Conservation (phyloP, 2,888 invertebrate species). For the Drosophila antonietae region DNA sequence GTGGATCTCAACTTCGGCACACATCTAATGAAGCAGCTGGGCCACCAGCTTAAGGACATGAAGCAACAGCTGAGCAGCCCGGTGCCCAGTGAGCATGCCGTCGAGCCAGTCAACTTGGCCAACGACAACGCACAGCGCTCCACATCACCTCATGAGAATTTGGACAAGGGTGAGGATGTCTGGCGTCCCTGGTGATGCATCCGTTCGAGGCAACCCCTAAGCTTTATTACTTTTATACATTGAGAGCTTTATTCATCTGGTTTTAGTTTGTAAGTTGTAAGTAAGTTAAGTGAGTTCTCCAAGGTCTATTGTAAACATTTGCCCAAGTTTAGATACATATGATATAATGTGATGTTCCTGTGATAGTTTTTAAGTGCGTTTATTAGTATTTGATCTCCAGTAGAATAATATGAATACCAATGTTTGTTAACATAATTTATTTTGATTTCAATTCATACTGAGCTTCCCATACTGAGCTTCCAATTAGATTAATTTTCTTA, state of each 20-base stretch:
- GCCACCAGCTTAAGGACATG: slow-evolving; percentile 89
- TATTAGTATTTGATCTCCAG: slow-evolving; percentile 72
- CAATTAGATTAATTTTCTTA: slow-evolving; percentile 18
- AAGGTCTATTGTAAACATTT: slow-evolving; percentile 41
- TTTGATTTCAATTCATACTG: slow-evolving; percentile 18
- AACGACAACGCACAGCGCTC: slow-evolving; percentile 37
- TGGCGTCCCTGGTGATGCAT: slow-evolving; percentile 79
- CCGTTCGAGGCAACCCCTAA: slow-evolving; percentile 9
- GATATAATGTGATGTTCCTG: slow-evolving; percentile 77
- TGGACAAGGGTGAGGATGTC: slow-evolving; percentile 71
- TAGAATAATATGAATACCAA: slow-evolving; percentile 36
- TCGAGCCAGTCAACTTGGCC: slow-evolving; percentile 60
- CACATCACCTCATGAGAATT: slow-evolving; percentile 36
- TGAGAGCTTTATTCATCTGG: slow-evolving; percentile 69
- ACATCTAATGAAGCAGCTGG: slow-evolving; percentile 94
- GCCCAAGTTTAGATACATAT: slow-evolving; percentile 34
- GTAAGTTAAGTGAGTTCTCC: slow-evolving; percentile 50
- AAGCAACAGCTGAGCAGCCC: slow-evolving; percentile 56
- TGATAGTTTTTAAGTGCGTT: slow-evolving; percentile 82
- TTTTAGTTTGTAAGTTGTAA: slow-evolving; percentile 45
- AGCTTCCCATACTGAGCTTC: slow-evolving; percentile 62
- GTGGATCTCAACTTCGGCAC: slow-evolving; percentile 94
- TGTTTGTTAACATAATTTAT: slow-evolving; percentile 40
- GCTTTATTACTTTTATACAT: slow-evolving; percentile 54
- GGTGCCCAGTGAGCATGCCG: slow-evolving; percentile 28